phyloP scores from a whole-genome alignment of 2,888 invertebrate species.

The Cantharis flavilabris region DNA sequence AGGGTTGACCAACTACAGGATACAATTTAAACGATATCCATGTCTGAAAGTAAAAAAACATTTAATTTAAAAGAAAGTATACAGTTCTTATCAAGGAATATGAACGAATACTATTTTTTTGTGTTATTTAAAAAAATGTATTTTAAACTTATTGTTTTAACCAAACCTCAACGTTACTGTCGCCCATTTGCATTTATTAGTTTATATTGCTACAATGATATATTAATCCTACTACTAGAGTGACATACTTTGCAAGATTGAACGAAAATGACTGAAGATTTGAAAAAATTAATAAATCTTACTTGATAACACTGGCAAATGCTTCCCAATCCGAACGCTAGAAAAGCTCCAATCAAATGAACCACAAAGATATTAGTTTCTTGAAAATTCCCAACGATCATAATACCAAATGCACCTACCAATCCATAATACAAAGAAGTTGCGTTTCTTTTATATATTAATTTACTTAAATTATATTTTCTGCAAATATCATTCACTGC shows the following conservation, averaged over 20 bases:
- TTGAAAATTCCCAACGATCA: conserved; percentile 75
- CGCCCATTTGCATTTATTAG: no score
- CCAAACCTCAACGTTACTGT: no score
- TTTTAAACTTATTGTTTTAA: no score
- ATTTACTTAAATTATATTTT: conserved; percentile 50
- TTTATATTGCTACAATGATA: no score
- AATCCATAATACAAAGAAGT: conserved; percentile 64
- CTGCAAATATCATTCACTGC: conserved; percentile 62
- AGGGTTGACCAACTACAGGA: conserved; percentile 51
- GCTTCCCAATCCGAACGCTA: conserved; percentile 78
- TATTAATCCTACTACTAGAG: no score
- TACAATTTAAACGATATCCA: conserved; percentile 53
- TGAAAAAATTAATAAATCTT: conserved; percentile 16
- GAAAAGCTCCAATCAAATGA: conserved; percentile 71
- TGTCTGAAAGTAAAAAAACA: conserved; percentile 41
- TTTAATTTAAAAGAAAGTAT: no score
- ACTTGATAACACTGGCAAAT: conserved; percentile 83
- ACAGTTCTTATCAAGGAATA: no score
- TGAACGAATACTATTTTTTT: no score
- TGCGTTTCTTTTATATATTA: conserved; percentile 61
- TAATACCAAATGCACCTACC: conserved; percentile 66
- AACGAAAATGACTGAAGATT: no score
- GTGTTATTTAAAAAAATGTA: no score
- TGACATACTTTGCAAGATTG: no score
- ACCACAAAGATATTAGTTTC: conserved; percentile 70